Percentiles rank a stretch among this genome's conserved stretches.
Conservation (phyloP, 2,113 vertebrate genomes). For the Amphilophus citrinellus region DNA sequence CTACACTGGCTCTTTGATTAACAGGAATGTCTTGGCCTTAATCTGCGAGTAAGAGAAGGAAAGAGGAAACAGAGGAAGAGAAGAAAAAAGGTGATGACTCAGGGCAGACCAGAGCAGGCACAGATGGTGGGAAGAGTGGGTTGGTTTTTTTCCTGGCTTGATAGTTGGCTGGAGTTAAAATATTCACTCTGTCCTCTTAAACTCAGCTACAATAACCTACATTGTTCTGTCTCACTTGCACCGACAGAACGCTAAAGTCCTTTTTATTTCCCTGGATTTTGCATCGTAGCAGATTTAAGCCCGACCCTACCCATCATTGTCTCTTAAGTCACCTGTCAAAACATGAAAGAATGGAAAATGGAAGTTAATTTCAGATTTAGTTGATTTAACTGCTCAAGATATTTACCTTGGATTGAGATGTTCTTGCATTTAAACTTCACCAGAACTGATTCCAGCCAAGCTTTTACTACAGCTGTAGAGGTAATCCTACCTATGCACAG, state of each 20-base stretch:
- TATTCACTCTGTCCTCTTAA: not conserved
- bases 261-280: not conserved
- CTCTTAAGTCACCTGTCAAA: constrained; percentile 5
- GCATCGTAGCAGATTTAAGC: constrained; percentile 1
- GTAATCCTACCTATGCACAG: constrained; percentile 11
- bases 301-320: not conserved
- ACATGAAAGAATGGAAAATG: constrained; percentile 8
- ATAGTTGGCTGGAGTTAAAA: not conserved
- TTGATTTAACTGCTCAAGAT: constrained; percentile 4
- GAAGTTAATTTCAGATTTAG: constrained; percentile 12
- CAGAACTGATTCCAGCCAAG: constrained; percentile 16
- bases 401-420: constrained; percentile 36
- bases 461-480: not conserved
- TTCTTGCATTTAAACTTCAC: constrained; percentile 5
- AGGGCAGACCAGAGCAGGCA: not conserved
- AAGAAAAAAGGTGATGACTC: constrained; percentile 8
- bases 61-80: not conserved
- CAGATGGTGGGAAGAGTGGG: constrained; percentile 7
- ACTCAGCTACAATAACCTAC: not conserved
- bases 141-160: not conserved
- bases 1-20: constrained; percentile 59
- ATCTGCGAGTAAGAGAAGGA: not conserved
- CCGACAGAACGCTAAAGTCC: not conserved
- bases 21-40: constrained; percentile 52
- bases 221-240: not conserved